Evolutionary conservation across 2,797 vertebrate genomes (phyloP).

Genomic region (Tenualosa thibaudeaui): DNA sequence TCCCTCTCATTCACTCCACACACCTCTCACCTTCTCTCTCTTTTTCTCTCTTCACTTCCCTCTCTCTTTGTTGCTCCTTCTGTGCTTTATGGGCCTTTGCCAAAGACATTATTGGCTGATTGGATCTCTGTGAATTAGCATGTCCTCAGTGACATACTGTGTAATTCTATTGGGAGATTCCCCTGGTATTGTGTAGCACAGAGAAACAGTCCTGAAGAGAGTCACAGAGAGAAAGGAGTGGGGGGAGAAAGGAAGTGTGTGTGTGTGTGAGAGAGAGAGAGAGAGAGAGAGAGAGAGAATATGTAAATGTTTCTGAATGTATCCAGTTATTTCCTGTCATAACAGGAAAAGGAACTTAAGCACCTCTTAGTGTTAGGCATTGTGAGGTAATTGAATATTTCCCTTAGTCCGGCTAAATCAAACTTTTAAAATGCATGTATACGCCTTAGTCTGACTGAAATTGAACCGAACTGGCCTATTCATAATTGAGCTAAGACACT

Average conservation of each 20-base stretch:
- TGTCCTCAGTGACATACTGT: not conserved
- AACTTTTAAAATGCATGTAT: too few species aligned
- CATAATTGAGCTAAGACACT: too few species aligned
- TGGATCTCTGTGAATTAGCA: not conserved
- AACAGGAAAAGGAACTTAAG: slow-evolving; percentile 12
- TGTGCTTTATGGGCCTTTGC: not conserved
- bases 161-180: not conserved
- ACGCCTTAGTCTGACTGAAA: too few species aligned
- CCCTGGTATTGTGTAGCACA: not conserved
- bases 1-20: not conserved
- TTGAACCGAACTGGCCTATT: too few species aligned
- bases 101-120: not conserved
- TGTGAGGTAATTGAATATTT: not conserved
- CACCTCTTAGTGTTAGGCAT: not conserved
- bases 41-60: not conserved
- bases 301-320: slow-evolving; percentile 1
- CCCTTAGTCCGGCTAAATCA: too few species aligned
- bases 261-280: slow-evolving; percentile 7
- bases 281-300: not conserved
- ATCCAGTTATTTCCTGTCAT: slow-evolving; percentile 18
- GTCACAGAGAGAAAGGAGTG: not conserved
- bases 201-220: not conserved
- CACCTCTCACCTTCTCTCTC: not conserved
- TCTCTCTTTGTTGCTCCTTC: not conserved
- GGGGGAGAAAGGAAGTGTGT: not conserved